Evolutionary conservation across 1,140 invertebrate genomes (phyloP).

Genomic region (Archivesica marissinica): DNA sequence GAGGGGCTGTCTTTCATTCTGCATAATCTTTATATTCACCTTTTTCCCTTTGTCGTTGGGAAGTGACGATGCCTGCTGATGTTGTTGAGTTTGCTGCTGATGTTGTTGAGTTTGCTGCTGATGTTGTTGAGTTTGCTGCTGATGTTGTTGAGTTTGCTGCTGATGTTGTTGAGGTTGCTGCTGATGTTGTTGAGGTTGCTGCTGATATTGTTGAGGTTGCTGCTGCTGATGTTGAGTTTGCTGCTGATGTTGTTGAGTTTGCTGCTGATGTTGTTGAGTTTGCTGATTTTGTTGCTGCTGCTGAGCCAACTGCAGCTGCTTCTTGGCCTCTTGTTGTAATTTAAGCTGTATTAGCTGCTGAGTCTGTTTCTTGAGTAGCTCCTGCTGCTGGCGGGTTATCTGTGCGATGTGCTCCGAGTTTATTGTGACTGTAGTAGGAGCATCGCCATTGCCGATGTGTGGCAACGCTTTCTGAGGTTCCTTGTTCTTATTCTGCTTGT

Average conservation of each 20-base stretch:
- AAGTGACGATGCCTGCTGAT: background rate
- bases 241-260: constrained; percentile 9
- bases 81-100: background rate
- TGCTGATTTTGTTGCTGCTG: constrained; percentile 74
- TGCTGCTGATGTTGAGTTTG: constrained; percentile 56
- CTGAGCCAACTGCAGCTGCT: constrained; percentile 63
- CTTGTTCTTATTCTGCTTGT: constrained; percentile 51
- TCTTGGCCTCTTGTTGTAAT: constrained; percentile 52
- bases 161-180: constrained; percentile 72
- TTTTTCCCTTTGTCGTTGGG: constrained; percentile 9
- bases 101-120: constrained; percentile 62
- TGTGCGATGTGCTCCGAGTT: constrained; percentile 42
- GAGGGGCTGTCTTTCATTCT: constrained; percentile 41
- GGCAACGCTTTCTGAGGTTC: background rate
- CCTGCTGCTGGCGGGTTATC: constrained; percentile 50
- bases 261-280: background rate
- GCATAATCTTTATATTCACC: constrained; percentile 16
- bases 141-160: constrained; percentile 53
- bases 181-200: constrained; percentile 59
- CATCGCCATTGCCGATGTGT: constrained; percentile 35
- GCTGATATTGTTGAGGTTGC: constrained; percentile 52
- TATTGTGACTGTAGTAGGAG: background rate
- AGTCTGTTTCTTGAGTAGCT: constrained; percentile 55
- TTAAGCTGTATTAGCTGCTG: constrained; percentile 57
- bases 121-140: constrained; percentile 64